phyloP scores from a whole-genome alignment of 2,888 invertebrate species.

The Ephialtes manifestator region DNA sequence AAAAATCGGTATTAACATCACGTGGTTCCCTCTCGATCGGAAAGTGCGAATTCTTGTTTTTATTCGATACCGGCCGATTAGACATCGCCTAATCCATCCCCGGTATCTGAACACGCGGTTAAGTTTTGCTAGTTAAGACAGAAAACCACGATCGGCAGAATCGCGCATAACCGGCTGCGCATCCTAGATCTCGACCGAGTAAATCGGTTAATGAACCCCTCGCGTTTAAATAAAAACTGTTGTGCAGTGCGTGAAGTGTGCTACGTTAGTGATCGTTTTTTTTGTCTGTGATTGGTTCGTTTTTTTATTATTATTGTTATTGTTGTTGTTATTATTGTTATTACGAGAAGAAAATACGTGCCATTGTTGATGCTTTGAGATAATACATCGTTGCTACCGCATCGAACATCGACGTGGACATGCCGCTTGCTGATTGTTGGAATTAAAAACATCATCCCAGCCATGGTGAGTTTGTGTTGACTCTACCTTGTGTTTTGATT shows the following conservation, averaged over 20 bases:
- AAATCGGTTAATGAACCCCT: neutral
- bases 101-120: too few species aligned
- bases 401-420: conserved; percentile 62
- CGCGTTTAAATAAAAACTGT: neutral
- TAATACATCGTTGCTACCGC: conserved; percentile 23
- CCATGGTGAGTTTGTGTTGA: conserved; percentile 70
- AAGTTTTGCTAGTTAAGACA: neutral
- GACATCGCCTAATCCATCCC: neutral
- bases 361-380: conserved; percentile 4
- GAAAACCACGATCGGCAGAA: too few species aligned
- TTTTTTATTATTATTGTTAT: neutral
- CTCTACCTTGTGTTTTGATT: neutral
- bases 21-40: neutral
- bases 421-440: conserved; percentile 68
- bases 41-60: neutral
- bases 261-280: neutral
- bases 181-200: neutral
- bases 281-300: neutral
- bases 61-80: neutral
- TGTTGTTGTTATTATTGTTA: neutral
- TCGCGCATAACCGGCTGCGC: neutral
- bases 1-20: neutral
- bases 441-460: conserved; percentile 66
- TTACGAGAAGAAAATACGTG: conserved; percentile 13
- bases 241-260: conserved; percentile 38